Base-by-base conservation (phyloP, 2,797 vertebrate genomes). In the Lerista edwardsae region DNA sequence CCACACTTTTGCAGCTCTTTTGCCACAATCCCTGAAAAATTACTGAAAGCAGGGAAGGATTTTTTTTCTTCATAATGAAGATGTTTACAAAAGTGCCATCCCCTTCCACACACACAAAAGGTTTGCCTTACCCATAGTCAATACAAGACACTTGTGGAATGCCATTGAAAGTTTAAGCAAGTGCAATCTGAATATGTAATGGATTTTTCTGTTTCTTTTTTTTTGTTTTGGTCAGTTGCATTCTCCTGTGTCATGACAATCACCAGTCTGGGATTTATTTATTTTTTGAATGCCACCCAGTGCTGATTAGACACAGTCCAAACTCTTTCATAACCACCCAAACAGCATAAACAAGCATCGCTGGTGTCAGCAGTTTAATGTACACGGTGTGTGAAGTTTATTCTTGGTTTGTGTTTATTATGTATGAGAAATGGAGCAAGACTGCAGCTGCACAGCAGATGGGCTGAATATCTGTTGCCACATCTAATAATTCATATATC, bases 401-500 rank as follows among this genome's bases (percentile, higher is more conserved):
- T 64, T 21, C 59, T 89, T 86, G 62, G 31, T 82, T 86, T 29
- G 41, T 39, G 80, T 55, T 59, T 82, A n/a, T 36, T 47, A 83
- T 1, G 25, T 71, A 65, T 31, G 19, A 77, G 23, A 36, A 79
- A 68, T 75, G 27, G 47, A 84, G 21, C 1, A 4, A 17, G 76
- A 65, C 67, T 79, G 81, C 62, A 89, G 77, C 74, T 88, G 75
- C 69, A 69, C 6, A 29, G 27, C 77, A 86, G 69, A 47, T 84
- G 84, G 85, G 39, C 69, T 79, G 76, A 39, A 78, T 23, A 1
- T 3, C 9, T 17, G 51, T 0, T 0, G 41, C 62, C 71, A 55
- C 62, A 12, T 0, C 0, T 87, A 76, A 91, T 36, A 10, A 84
- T 17, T 36, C 0, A 0, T 25, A 1, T 84, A 85, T 92, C 36